Evolutionary conservation across 2,888 invertebrate genomes (phyloP).

Genomic region (Andrena bicolor): DNA sequence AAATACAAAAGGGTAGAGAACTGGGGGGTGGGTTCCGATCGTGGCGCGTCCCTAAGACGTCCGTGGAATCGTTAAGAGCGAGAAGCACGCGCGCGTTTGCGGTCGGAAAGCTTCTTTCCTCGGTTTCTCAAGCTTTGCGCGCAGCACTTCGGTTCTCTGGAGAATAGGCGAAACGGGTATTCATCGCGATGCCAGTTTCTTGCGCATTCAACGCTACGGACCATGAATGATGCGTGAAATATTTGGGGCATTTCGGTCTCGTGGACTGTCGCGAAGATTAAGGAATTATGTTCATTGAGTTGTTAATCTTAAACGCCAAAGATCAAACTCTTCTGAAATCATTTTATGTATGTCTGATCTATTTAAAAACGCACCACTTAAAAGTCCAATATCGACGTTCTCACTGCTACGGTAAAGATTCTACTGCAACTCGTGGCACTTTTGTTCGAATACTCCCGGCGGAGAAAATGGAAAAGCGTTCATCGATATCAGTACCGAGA

Average conservation of each 20-base stretch:
- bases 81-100: slow-evolving; percentile 6
- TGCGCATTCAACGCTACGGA: too few relatives aligned
- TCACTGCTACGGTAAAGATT: not conserved
- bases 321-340: too few relatives aligned
- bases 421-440: not conserved
- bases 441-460: not conserved
- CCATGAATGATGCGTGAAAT: too few relatives aligned
- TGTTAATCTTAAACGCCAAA: too few relatives aligned
- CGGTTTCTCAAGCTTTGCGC: too few relatives aligned
- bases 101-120: not conserved
- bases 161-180: too few relatives aligned
- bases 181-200: too few relatives aligned
- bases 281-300: too few relatives aligned
- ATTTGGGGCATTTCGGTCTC: not conserved
- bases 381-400: not conserved
- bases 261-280: too few relatives aligned
- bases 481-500: slow-evolving; percentile 4
- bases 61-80: not conserved
- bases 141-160: not conserved
- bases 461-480: not conserved
- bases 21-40: not conserved
- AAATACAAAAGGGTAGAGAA: slow-evolving; percentile 19
- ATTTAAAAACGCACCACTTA: not conserved
- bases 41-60: slow-evolving; percentile 21
- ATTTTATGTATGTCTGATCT: not conserved